Evolutionary conservation across 2,888 invertebrate species (phyloP).

Genomic region (Perdita meconis): DNA sequence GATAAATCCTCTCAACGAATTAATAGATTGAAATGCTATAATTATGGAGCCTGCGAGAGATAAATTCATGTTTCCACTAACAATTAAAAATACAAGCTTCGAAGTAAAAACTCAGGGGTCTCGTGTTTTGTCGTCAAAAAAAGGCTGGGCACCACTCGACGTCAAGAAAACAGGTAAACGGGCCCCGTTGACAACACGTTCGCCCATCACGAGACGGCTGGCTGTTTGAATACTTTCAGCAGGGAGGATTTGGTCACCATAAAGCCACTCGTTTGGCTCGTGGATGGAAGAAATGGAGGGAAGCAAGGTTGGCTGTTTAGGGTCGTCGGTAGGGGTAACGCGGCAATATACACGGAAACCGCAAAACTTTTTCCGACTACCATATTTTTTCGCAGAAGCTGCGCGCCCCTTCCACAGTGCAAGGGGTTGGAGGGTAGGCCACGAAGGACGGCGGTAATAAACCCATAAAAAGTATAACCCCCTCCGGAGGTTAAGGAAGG

Average conservation of each 20-base stretch:
- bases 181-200: slow-evolving; percentile 4
- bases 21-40: too few species aligned
- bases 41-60: too few species aligned
- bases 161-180: slow-evolving; percentile 44
- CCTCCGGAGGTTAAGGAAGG: slow-evolving; percentile 76
- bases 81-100: neutral
- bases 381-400: slow-evolving; percentile 70
- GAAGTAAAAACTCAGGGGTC: neutral
- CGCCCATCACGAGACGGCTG: slow-evolving; percentile 26
- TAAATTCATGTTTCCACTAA: too few species aligned
- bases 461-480: slow-evolving; percentile 78
- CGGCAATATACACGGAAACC: slow-evolving; percentile 73
- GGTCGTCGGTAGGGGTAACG: slow-evolving; percentile 57
- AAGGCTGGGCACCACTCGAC: neutral
- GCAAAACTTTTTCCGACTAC: slow-evolving; percentile 73
- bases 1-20: too few species aligned
- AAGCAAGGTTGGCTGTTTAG: slow-evolving; percentile 23
- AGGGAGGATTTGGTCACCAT: slow-evolving; percentile 70
- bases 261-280: slow-evolving; percentile 79
- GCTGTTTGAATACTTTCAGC: slow-evolving; percentile 34
- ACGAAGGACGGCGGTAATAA: slow-evolving; percentile 68
- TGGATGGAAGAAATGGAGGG: slow-evolving; percentile 67
- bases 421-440: slow-evolving; percentile 71
- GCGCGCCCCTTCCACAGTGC: slow-evolving; percentile 33
- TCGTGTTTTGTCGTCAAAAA: neutral